phyloP scores from a whole-genome alignment of 2,113 vertebrate species.

The Balaenoptera acutorostrata region DNA sequence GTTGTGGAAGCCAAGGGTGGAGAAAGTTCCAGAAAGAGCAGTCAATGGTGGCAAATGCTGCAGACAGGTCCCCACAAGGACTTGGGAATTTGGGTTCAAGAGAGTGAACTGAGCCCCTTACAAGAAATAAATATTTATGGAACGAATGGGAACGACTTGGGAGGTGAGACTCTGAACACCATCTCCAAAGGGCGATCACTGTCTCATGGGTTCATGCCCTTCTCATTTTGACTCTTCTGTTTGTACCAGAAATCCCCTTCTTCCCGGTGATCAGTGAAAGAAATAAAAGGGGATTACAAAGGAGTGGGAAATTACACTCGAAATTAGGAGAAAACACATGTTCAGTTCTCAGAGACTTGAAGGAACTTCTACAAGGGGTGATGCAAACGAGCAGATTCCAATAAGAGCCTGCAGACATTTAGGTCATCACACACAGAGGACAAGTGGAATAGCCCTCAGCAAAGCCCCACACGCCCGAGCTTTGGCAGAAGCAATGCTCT shows the following conservation, averaged over 20 bases:
- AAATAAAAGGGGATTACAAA: not conserved
- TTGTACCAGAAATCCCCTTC: not conserved
- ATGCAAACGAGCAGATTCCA: not conserved
- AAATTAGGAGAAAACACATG: not conserved
- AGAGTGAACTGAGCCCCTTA: not conserved
- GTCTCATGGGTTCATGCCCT: not conserved
- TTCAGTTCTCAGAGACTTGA: not conserved
- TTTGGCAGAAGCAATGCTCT: not conserved
- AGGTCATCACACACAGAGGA: not conserved
- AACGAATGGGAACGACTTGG: not conserved
- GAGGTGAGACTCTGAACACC: not conserved
- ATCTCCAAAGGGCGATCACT: not conserved
- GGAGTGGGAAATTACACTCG: not conserved
- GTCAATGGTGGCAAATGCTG: not conserved
- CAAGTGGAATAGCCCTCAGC: not conserved
- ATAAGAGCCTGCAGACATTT: not conserved
- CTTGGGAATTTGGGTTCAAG: not conserved
- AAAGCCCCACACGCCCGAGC: fast-evolving
- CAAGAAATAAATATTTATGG: not conserved
- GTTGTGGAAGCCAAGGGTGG: not conserved
- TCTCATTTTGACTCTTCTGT: not conserved
- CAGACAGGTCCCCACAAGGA: not conserved
- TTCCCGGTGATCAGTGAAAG: not conserved
- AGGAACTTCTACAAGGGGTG: not conserved
- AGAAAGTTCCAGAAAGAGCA: not conserved